A percentile compares a stretch with the other conserved stretches of the same genome.
Conservation (phyloP, 2,113 vertebrate genomes). For the Lagopus muta region DNA sequence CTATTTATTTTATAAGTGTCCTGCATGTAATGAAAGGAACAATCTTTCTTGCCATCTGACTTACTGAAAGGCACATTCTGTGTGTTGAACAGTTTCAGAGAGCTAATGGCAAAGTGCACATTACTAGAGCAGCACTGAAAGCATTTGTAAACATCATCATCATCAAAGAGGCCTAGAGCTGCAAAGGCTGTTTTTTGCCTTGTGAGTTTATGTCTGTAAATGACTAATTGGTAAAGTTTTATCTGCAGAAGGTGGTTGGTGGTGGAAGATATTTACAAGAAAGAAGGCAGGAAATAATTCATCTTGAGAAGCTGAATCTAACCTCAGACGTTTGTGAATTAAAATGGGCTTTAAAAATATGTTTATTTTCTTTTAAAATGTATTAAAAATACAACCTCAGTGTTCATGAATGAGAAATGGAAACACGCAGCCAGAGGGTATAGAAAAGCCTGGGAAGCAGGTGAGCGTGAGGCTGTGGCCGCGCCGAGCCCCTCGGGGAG, state of each 20-base stretch:
- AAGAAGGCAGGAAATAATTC: constrained; percentile 78
- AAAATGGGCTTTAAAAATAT: neutral
- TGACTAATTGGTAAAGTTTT: constrained; percentile 78
- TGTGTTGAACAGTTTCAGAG: constrained; percentile 47
- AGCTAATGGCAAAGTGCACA: constrained; percentile 74
- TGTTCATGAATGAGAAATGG: neutral
- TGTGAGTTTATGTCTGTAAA: constrained; percentile 73
- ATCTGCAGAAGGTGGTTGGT: constrained; percentile 75
- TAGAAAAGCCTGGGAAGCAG: neutral
- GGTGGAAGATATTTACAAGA: constrained; percentile 74
- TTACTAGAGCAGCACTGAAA: constrained; percentile 67
- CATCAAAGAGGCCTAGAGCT: constrained; percentile 69
- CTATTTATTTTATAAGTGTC: constrained; percentile 73
- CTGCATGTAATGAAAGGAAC: constrained; percentile 64
- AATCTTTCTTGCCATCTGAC: constrained; percentile 71
- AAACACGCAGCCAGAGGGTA: neutral
- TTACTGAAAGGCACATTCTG: constrained; percentile 54
- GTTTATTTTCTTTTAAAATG: neutral
- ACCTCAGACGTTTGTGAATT: neutral
- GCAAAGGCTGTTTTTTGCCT: constrained; percentile 73
- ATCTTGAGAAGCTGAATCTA: constrained; percentile 64
- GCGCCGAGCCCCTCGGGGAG: neutral
- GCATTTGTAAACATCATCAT: constrained; percentile 75
- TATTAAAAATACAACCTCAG: neutral
- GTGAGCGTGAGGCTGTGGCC: neutral